Evolutionary conservation across 2,888 invertebrate species (phyloP).

Genomic region (Oscheius sp.): DNA sequence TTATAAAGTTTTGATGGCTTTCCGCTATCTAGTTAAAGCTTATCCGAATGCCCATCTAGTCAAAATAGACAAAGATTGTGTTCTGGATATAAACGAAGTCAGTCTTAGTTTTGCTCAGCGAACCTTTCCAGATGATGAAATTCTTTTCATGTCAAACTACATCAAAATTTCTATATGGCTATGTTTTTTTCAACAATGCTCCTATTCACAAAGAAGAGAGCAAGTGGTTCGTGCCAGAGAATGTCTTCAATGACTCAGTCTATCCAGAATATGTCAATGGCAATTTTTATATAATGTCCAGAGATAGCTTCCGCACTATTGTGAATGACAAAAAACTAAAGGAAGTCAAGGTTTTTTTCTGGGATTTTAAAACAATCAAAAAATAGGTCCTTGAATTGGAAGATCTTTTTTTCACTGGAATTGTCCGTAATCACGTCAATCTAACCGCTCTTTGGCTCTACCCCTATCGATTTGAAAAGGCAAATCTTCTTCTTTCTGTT

Average conservation of each 20-base stretch:
- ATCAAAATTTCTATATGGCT: not conserved
- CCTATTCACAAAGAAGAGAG: too few species aligned
- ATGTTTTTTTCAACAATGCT: not conserved
- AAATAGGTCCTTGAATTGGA: slow-evolving; percentile 9
- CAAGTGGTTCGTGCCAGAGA: slow-evolving; percentile 7
- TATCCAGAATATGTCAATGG: slow-evolving; percentile 9
- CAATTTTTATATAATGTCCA: not conserved
- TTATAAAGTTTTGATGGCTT: slow-evolving; percentile 8
- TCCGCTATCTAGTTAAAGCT: not conserved
- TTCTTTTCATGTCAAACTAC: not conserved
- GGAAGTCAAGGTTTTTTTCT: not conserved
- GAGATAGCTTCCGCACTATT: not conserved
- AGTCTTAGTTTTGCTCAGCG: not conserved
- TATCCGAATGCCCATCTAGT: not conserved
- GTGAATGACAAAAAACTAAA: not conserved
- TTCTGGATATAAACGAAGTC: not conserved
- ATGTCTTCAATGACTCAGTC: not conserved
- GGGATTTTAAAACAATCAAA: not conserved
- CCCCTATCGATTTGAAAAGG: too few species aligned
- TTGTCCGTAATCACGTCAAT: too few species aligned
- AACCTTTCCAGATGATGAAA: not conserved
- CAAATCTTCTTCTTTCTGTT: too few species aligned
- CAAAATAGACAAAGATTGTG: slow-evolving; percentile 11
- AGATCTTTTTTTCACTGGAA: slow-evolving; percentile 4
- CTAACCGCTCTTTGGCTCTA: too few species aligned